Conservation (phyloP, 2,113 vertebrate genomes). For the Cisticola juncidis region DNA sequence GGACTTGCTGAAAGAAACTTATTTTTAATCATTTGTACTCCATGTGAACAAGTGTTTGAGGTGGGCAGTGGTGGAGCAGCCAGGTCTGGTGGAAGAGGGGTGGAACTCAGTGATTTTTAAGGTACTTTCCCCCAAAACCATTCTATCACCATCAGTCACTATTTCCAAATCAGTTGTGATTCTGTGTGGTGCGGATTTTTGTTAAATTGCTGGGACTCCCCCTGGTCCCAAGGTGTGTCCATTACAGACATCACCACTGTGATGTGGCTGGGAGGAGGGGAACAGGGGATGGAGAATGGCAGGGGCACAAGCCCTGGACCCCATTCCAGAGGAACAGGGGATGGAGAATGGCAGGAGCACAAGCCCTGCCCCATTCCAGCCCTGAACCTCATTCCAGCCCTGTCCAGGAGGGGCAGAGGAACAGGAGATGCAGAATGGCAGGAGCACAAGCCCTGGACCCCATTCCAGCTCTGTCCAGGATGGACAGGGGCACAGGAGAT, state of each 20-base stretch:
- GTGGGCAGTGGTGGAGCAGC: too few species aligned
- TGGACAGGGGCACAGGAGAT: background rate
- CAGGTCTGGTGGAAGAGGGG: background rate
- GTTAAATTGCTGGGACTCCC: background rate
- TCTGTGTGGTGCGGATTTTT: background rate
- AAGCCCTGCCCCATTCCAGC: too few species aligned
- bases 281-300: too few species aligned
- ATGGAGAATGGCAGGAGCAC: background rate
- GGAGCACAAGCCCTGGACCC: too few species aligned
- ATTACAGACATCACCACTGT: rapidly evolving
- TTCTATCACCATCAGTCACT: background rate
- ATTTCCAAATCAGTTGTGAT: background rate
- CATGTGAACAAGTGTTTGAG: background rate
- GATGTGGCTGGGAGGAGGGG: background rate
- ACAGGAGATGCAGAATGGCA: too few species aligned
- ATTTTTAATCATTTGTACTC: background rate
- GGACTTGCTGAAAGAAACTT: background rate
- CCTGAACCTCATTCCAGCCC: too few species aligned
- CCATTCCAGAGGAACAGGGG: background rate
- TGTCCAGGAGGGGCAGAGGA: background rate
- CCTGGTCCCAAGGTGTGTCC: background rate
- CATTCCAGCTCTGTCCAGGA: background rate
- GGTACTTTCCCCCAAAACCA: background rate
- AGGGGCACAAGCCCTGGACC: too few species aligned
- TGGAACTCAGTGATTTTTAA: background rate